phyloP scores from a whole-genome alignment of 2,797 vertebrate species.

The Leucoraja ocellata region DNA sequence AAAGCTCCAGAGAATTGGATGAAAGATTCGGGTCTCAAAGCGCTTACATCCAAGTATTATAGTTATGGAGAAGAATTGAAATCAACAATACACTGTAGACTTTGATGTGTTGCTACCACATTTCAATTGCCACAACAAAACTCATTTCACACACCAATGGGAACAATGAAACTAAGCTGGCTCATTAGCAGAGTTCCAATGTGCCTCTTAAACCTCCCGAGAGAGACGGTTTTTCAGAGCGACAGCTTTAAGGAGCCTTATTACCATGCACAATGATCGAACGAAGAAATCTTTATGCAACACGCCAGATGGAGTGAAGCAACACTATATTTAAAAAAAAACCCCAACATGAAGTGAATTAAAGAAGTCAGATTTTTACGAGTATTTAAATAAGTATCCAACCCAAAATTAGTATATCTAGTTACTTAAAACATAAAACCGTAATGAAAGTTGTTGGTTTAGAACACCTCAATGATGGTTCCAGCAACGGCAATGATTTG shows the following conservation, averaged over 20 bases:
- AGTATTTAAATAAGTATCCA: not conserved
- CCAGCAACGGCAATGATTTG: no score
- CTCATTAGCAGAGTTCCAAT: not conserved
- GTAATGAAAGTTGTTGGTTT: not conserved
- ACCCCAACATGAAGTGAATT: not conserved
- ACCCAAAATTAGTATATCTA: not conserved
- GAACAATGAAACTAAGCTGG: not conserved
- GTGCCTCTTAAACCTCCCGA: not conserved
- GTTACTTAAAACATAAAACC: not conserved
- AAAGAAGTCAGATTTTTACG: not conserved
- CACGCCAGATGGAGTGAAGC: not conserved
- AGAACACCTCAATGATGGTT: not conserved
- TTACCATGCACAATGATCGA: not conserved
- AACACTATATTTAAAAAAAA: not conserved
- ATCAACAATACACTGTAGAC: not conserved
- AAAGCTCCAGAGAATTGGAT: constrained; percentile 2
- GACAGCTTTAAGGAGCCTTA: not conserved
- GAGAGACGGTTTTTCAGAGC: not conserved
- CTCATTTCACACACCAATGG: not conserved
- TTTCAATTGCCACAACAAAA: not conserved
- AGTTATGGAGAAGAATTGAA: not conserved
- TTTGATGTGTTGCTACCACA: not conserved
- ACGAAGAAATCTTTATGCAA: not conserved
- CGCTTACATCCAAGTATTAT: not conserved
- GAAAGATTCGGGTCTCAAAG: not conserved